Conservation (phyloP, 2,797 vertebrate genomes). For the Ctenopoma multispine region DNA sequence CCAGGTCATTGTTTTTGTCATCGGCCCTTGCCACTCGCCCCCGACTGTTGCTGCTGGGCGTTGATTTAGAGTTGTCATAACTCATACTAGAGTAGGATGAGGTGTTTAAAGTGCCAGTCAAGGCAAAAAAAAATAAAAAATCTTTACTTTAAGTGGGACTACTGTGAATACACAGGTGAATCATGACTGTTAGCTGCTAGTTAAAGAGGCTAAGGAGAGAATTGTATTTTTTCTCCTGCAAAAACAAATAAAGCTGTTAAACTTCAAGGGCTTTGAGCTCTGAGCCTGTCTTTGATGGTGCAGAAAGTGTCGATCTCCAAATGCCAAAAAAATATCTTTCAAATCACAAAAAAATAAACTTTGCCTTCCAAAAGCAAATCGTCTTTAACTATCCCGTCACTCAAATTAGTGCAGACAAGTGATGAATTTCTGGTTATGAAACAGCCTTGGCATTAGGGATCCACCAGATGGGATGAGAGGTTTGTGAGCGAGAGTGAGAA, state of each 20-base stretch:
- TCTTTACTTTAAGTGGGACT: conserved; percentile 80
- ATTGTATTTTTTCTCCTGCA: conserved; percentile 37
- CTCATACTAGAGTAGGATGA: conserved; percentile 82
- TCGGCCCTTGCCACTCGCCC: conserved; percentile 72
- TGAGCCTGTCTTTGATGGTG: conserved; percentile 18
- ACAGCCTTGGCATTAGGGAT: conserved; percentile 55
- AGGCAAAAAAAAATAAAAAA: conserved; percentile 11
- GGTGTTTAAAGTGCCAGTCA: conserved; percentile 40
- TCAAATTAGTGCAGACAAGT: conserved; percentile 29
- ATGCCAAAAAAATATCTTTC: not conserved
- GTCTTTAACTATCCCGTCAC: conserved; percentile 35
- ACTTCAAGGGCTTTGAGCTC: not conserved
- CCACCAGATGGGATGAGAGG: conserved; percentile 69
- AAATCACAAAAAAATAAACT: conserved; percentile 13
- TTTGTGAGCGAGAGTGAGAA: conserved; percentile 57
- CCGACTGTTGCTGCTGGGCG: conserved; percentile 75
- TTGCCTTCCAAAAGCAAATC: conserved; percentile 9
- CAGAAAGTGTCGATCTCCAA: not conserved
- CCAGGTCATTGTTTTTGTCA: conserved; percentile 69
- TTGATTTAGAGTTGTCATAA: conserved; percentile 83
- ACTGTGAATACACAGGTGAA: conserved; percentile 65
- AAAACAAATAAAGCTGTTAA: not conserved
- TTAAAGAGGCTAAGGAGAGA: conserved; percentile 60
- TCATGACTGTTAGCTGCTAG: conserved; percentile 55
- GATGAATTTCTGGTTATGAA: conserved; percentile 58